Evolutionary conservation across 1,140 invertebrate species (phyloP).

Genomic region (Scaptomyza hsui): DNA sequence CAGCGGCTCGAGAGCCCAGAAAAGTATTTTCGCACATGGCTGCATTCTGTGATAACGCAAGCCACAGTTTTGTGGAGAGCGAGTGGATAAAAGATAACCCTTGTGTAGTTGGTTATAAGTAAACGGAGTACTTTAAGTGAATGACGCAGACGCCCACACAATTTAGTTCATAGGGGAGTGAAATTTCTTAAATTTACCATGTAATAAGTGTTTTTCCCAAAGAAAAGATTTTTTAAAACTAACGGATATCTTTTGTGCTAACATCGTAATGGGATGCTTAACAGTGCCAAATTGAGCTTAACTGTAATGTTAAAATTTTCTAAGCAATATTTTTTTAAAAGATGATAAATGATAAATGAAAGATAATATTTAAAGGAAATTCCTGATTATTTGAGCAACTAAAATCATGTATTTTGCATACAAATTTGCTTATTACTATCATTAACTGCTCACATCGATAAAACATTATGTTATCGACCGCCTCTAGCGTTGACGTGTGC

Average conservation of each 20-base stretch:
- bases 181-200: too few relatives aligned
- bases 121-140: background rate
- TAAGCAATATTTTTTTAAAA: background rate
- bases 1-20: background rate
- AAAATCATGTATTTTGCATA: too few relatives aligned
- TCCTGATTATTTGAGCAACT: too few relatives aligned
- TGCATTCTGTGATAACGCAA: conserved; percentile 21
- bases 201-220: too few relatives aligned
- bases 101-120: background rate
- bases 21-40: conserved; percentile 52
- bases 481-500: conserved; percentile 51
- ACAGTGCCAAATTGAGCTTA: conserved; percentile 25
- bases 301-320: background rate
- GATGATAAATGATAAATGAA: background rate
- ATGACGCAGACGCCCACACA: conserved; percentile 9
- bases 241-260: conserved; percentile 9
- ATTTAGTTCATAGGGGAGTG: too few relatives aligned
- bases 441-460: conserved; percentile 5
- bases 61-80: background rate
- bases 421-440: background rate
- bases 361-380: too few relatives aligned
- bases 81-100: conserved; percentile 20
- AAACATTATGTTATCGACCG: conserved; percentile 4
- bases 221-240: background rate
- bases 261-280: background rate